These are phyloP conservation scores for Volucella bombylans DNA, from an alignment of 2,888 invertebrate genomes.

Conservation along the genomic window DNA sequence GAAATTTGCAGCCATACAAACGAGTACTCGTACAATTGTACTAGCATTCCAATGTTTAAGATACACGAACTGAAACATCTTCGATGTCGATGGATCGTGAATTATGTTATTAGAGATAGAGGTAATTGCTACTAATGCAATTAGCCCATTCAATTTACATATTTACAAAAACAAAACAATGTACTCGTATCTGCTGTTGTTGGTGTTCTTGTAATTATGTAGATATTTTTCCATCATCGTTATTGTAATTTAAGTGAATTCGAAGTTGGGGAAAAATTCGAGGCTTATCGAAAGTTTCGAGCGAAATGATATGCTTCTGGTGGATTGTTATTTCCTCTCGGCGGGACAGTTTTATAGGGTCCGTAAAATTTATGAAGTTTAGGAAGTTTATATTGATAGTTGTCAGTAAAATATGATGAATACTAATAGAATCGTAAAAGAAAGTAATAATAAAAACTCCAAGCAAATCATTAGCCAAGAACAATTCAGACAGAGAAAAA, in stretches of 20 bases:
- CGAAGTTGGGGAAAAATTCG: no score
- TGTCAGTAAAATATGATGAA: conserved; percentile 10
- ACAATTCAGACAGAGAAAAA: no score
- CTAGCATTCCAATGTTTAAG: neutral
- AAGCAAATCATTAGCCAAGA: neutral
- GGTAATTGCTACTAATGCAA: conserved; percentile 29
- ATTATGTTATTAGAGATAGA: conserved; percentile 48
- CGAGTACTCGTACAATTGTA: neutral
- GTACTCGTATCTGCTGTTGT: neutral
- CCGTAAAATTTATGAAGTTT: conserved; percentile 23
- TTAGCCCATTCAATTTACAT: conserved; percentile 14
- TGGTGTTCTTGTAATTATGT: neutral
- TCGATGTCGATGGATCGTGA: conserved; percentile 46
- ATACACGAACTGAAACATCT: conserved; percentile 5
- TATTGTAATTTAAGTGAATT: neutral
- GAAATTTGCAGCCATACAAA: conserved; percentile 6
- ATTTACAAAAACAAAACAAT: neutral
- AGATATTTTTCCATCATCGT: conserved; percentile 1
- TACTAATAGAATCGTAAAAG: conserved; percentile 3
- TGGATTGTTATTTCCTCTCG: neutral
- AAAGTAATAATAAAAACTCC: conserved; percentile 4
- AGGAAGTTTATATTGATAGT: conserved; percentile 6
- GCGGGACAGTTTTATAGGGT: neutral
- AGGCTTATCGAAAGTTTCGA: neutral
- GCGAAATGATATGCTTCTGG: neutral